Base-by-base conservation (phyloP, 2,797 vertebrate genomes). In the Buceros bicornis region DNA sequence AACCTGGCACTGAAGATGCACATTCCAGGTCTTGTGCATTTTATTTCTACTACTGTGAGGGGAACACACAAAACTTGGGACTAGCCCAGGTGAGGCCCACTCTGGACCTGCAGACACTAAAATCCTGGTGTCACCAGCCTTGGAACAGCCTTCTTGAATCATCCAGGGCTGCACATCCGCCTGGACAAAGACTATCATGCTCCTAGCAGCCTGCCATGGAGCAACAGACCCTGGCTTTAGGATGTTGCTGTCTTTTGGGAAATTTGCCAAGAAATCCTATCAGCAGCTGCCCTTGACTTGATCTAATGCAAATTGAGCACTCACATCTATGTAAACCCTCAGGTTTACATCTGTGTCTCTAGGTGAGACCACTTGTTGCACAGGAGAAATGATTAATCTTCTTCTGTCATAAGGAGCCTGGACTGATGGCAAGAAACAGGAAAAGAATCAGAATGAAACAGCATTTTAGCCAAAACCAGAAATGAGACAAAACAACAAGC, bases 71-170 rank as follows among this genome's bases (percentile, higher is more conserved):
- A 31, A 48, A 45, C 9, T 28, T 20, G 35, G 6, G 17, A 18
- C 57, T 61, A 31, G 29, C 12, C 16, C 11, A 28, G 13, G 2
- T 0, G 2, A 16, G 28, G 20, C 43, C 48, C 57, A 62, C 28
- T 16, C 19, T 37, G 57, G 26, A 18, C 6, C 17, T 6, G 2
- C 13, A 43, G 62, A 3, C 13, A 12, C 54, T 28, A 12, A 54
- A 70, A 51, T 31, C 8, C 15, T 4, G 5, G 25, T 26, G n/a
- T 42, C n/a, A 14, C 10, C 3, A 31, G 12, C 18, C 31, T 53
- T 70, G 56, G 37, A 29, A 54, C n/a, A 56, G 5, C 7, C 16
- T 43, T 16, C 11, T 4, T 8, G 54, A 8, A 8, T 66, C 35
- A 62, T 4, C 33, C 42, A 57, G 35, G 33, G 19, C 51, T 81